A percentile compares a stretch with the other conserved stretches of the same genome.
phyloP scores from a whole-genome alignment of 2,113 vertebrate genomes.

The Hippocampus guttulatus region DNA sequence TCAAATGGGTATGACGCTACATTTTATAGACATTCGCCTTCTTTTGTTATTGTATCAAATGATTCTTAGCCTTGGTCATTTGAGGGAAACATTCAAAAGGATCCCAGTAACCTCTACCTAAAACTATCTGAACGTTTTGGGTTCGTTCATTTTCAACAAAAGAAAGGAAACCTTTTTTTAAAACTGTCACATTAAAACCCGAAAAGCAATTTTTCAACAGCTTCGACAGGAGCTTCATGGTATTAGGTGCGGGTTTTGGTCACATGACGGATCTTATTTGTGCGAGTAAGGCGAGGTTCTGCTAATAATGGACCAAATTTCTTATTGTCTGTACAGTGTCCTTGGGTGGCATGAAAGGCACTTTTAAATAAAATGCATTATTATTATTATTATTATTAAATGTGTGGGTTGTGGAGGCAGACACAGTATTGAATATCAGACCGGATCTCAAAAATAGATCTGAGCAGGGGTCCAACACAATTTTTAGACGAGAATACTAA shows the following conservation, averaged over 20 bases:
- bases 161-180: neutral
- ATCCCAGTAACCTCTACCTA: no score
- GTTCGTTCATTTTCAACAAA: neutral
- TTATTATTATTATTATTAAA: no score
- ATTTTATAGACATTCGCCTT: no score
- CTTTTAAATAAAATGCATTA: no score
- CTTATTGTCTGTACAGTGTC: no score
- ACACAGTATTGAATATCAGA: neutral
- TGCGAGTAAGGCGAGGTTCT: neutral
- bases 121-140: neutral
- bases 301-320: neutral
- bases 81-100: no score
- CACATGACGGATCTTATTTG: neutral
- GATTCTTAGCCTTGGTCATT: no score
- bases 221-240: neutral
- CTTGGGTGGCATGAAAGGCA: no score
- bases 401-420: neutral
- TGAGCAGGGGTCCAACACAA: neutral
- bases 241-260: neutral
- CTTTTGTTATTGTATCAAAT: no score
- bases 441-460: neutral
- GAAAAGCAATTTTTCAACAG: neutral
- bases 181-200: neutral
- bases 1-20: no score
- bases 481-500: neutral